Conservation (phyloP, 2,888 invertebrate genomes). For the Scaptodrosophila latifasciaeformis region DNA sequence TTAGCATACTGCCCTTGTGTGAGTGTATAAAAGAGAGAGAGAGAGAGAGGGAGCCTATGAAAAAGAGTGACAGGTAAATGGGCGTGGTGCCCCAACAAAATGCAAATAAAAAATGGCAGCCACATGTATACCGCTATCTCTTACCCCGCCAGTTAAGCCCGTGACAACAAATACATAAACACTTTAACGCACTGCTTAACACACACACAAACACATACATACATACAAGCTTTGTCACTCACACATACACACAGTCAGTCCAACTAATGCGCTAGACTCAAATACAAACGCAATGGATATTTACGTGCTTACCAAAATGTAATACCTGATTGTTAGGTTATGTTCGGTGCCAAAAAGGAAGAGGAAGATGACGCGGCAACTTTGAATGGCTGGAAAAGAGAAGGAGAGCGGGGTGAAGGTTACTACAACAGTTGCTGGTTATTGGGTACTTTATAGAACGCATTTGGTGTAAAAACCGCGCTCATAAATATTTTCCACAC, state of each 20-base stretch:
- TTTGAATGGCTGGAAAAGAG: conserved; percentile 18
- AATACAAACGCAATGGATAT: too few species aligned
- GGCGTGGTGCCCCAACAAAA: conserved; percentile 30
- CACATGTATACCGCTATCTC: too few species aligned
- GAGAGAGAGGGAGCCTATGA: background rate
- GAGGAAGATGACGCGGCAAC: too few species aligned
- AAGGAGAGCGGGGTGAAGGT: too few species aligned
- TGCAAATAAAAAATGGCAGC: conserved; percentile 3
- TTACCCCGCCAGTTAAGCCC: too few species aligned
- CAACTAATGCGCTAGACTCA: conserved; percentile 16
- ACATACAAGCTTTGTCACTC: background rate
- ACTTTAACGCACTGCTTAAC: conserved; percentile 60
- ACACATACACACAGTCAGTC: conserved; percentile 14
- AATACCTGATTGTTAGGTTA: too few species aligned
- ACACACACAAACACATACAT: conserved; percentile 16
- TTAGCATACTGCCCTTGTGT: conserved; percentile 44
- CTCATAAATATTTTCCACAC: conserved; percentile 64
- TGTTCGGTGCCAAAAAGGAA: too few species aligned
- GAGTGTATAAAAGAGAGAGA: background rate
- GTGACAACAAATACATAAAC: conserved; percentile 43
- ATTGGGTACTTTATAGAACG: conserved; percentile 32
- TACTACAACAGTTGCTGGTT: conserved; percentile 19
- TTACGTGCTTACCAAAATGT: too few species aligned
- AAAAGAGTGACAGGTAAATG: conserved; percentile 22
- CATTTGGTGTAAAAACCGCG: conserved; percentile 61